Evolutionary conservation across 2,797 vertebrate species (phyloP).

Genomic region (Steatocranus sp.): DNA sequence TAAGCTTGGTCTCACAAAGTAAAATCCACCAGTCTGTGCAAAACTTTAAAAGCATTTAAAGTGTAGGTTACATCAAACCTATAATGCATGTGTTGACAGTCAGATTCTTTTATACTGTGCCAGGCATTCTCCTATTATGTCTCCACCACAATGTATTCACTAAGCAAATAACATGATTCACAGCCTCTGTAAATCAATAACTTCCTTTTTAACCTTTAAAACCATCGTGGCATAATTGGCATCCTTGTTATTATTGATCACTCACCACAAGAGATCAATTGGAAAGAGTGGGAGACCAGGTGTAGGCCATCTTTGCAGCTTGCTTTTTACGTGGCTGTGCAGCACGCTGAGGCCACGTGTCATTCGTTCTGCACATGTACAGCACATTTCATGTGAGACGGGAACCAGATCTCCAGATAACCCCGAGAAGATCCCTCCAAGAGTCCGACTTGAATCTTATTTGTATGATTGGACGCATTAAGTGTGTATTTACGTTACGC

Average conservation of each 20-base stretch:
- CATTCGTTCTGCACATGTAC: not conserved
- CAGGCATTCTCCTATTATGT: not conserved
- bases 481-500: conserved; percentile 38
- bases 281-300: conserved; percentile 22
- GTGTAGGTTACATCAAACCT: not conserved
- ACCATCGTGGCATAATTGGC: conserved; percentile 46
- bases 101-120: conserved; percentile 12
- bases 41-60: not conserved
- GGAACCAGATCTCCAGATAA: conserved; percentile 48
- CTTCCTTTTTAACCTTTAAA: conserved; percentile 65
- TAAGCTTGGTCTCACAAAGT: accelerated
- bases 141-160: conserved; percentile 5
- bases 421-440: not conserved
- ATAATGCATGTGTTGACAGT: conserved; percentile 3
- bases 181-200: conserved; percentile 48
- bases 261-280: conserved; percentile 34
- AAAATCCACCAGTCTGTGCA: not conserved
- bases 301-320: conserved; percentile 12
- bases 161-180: conserved; percentile 24
- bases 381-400: not conserved
- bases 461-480: conserved; percentile 25
- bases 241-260: conserved; percentile 58
- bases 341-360: not conserved
- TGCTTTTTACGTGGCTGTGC: not conserved
- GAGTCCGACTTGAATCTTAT: not conserved